phyloP scores from a whole-genome alignment of 1,140 invertebrate species.

The Parasteatoda tepidariorum region DNA sequence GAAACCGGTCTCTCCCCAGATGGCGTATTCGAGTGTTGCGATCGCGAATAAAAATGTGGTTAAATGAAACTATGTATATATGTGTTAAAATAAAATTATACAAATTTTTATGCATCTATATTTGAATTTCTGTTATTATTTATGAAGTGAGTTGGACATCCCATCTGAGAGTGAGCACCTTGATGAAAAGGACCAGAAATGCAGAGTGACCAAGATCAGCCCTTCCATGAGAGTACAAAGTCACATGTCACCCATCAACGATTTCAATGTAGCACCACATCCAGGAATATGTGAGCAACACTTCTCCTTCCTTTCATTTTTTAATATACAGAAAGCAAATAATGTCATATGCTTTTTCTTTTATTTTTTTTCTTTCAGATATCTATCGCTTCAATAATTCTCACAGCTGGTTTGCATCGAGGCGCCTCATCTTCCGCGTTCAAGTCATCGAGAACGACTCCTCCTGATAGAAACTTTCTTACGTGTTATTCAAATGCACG shows the following conservation, averaged over 20 bases:
- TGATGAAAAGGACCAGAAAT: constrained; percentile 21
- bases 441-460: neutral
- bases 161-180: constrained; percentile 11
- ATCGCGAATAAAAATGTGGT: too few species aligned
- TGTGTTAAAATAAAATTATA: too few species aligned
- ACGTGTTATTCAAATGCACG: too few species aligned
- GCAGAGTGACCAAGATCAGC: constrained; percentile 8
- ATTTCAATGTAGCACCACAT: neutral
- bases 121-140: too few species aligned
- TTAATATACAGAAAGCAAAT: neutral
- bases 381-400: constrained; percentile 22
- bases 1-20: too few species aligned
- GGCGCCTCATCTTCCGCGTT: constrained; percentile 6
- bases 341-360: neutral
- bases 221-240: constrained; percentile 15
- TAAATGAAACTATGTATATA: too few species aligned
- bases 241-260: neutral
- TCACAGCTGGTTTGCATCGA: constrained; percentile 23
- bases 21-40: too few species aligned
- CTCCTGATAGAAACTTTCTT: too few species aligned
- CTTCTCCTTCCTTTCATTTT: neutral
- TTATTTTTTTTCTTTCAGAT: constrained; percentile 12
- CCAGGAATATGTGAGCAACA: constrained; percentile 36
- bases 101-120: too few species aligned
- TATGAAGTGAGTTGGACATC: neutral